phyloP scores from a whole-genome alignment of 2,113 vertebrate genomes.

The Lepus americanus region DNA sequence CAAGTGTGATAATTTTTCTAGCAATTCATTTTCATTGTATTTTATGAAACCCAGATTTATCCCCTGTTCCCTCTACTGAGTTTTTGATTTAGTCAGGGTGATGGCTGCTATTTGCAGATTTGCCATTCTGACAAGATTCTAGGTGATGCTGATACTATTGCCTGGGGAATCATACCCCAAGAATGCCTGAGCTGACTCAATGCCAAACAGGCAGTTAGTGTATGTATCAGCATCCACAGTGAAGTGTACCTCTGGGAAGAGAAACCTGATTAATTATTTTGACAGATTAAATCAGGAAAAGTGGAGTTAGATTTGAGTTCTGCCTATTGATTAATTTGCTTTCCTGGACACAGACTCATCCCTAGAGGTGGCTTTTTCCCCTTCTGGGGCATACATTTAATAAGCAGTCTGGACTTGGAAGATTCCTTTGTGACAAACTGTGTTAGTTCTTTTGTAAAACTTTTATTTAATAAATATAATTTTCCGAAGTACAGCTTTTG shows the following conservation, averaged over 20 bases:
- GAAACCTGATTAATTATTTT: not conserved
- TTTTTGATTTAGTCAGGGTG: not conserved
- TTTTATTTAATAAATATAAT: no score
- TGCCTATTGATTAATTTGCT: not conserved
- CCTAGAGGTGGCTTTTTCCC: not conserved
- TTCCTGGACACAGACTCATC: not conserved
- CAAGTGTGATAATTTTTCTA: slow-evolving; percentile 11
- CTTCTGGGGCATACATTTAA: not conserved
- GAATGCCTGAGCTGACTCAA: not conserved
- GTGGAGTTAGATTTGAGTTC: not conserved
- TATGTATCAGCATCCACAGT: not conserved
- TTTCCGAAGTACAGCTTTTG: no score
- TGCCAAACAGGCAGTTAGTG: not conserved
- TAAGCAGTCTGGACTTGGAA: not conserved
- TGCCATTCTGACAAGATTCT: not conserved
- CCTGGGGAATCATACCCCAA: not conserved
- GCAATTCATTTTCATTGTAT: slow-evolving; percentile 34
- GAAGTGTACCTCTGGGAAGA: not conserved
- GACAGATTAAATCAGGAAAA: not conserved
- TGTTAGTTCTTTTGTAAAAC: not conserved
- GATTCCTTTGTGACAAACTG: not conserved
- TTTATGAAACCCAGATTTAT: not conserved
- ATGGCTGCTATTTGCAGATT: not conserved
- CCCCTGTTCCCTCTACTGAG: not conserved
- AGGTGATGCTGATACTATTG: not conserved